Evolutionary conservation across 2,888 invertebrate genomes (phyloP).

Genomic region (Sclerodermus sp.): DNA sequence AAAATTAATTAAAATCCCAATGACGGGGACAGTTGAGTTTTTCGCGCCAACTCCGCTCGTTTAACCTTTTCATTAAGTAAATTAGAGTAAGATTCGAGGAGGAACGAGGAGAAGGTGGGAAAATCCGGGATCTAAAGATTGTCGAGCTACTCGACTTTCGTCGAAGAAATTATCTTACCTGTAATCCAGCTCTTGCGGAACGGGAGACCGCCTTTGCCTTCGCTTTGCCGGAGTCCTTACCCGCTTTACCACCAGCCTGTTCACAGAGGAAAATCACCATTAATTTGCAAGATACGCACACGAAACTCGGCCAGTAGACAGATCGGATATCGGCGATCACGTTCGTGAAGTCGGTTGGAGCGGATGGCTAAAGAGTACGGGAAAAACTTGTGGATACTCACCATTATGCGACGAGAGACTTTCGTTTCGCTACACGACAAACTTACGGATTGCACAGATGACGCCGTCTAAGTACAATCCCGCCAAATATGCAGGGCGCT

Average conservation of each 20-base stretch:
- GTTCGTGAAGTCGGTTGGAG: slow-evolving; percentile 25
- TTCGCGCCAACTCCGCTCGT: slow-evolving; percentile 46
- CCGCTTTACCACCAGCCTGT: slow-evolving; percentile 99
- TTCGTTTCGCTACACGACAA: slow-evolving; percentile 42
- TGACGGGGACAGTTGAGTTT: slow-evolving; percentile 14
- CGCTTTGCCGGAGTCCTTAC: slow-evolving; percentile 99
- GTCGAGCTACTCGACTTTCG: too few relatives aligned
- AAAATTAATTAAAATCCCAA: too few relatives aligned
- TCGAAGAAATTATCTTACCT: slow-evolving; percentile 68
- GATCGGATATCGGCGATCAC: slow-evolving; percentile 48
- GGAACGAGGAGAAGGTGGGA: neutral
- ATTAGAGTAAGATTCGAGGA: too few relatives aligned
- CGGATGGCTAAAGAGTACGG: slow-evolving; percentile 48
- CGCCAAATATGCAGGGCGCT: slow-evolving; percentile 55
- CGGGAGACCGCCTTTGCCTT: slow-evolving; percentile 99
- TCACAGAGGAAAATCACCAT: slow-evolving; percentile 46
- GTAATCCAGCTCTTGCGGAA: slow-evolving; percentile 97
- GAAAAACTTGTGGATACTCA: slow-evolving; percentile 58
- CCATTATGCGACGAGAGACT: slow-evolving; percentile 54
- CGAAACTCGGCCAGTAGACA: slow-evolving; percentile 65
- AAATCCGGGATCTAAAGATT: neutral
- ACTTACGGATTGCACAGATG: slow-evolving; percentile 39
- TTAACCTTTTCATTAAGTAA: slow-evolving; percentile 25
- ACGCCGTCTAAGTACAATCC: slow-evolving; percentile 45
- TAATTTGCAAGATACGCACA: slow-evolving; percentile 62